Base-by-base conservation (phyloP, 2,888 invertebrate genomes). In the Globia sparganii region DNA sequence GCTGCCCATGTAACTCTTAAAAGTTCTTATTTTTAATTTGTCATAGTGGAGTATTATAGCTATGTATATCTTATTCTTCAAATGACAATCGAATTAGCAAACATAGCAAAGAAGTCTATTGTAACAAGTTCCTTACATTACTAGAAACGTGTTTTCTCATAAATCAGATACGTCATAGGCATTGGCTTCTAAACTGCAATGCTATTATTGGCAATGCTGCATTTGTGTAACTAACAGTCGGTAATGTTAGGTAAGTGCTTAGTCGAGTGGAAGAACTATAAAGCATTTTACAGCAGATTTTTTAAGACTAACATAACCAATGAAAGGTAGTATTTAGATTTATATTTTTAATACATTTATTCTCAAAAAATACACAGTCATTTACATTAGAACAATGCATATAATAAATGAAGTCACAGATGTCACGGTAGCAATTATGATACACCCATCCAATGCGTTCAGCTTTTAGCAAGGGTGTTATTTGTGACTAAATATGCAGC, bases 171-270 rank as follows among this genome's bases (percentile, higher is more conserved):
- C 56, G 58, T 66, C 18, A 74, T 31, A 85, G 28, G 56, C 65
- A 49, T 81, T 81, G 74, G 69, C 85, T 61, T 84, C 56, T 71
- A 49, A 62, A 62, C 56, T 80, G 74, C 34, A 80, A 85, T 74
- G 40, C 56, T 69, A 81, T 81, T 69, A 81, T 81, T 69, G 81
- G 74, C 69, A 81, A 80, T 62, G 21, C 31, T 34, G 65, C 28
- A n/a, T 68, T 80, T 80, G 56, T 74, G 68, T 66, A 72, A 80
- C 67, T 25, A 43, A n/a, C 65, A 67, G 37, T 78, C 78, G 58
- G 67, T 79, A 49, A 68, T 53, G 34, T 75, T 78, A 65, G 76
- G 78, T 64, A 49, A 69, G n/a, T 71, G 61, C 49, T 49, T 49
- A 79, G 34, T 79, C 46, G 49, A 58, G 58, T 67, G 61, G 56